phyloP scores from a whole-genome alignment of 2,888 invertebrate species.

The Drosophila lacicola region DNA sequence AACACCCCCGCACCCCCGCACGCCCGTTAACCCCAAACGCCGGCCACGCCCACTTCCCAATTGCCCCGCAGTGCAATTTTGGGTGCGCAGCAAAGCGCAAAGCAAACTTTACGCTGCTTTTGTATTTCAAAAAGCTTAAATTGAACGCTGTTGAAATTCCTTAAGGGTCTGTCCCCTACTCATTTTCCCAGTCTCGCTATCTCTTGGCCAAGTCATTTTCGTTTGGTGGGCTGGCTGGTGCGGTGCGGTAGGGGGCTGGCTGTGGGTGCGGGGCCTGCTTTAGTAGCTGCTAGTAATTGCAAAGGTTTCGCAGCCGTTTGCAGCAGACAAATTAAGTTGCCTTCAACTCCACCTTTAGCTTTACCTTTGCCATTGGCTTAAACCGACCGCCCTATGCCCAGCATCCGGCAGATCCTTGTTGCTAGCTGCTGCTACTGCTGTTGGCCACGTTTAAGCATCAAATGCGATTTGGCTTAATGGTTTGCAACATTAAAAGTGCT shows the following conservation, averaged over 20 bases:
- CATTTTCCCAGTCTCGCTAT: neutral
- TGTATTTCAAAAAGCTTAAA: slow-evolving; percentile 74
- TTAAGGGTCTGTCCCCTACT: slow-evolving; percentile 53
- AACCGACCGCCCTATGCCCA: neutral
- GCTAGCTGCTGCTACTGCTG: neutral
- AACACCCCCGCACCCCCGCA: neutral
- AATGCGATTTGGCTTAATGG: slow-evolving; percentile 64
- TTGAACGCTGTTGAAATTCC: slow-evolving; percentile 78
- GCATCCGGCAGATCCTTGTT: too few relatives aligned
- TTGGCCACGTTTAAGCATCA: slow-evolving; percentile 44
- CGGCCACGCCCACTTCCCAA: neutral
- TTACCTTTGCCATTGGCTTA: slow-evolving; percentile 6
- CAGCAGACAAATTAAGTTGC: slow-evolving; percentile 76
- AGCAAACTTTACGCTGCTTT: slow-evolving; percentile 76
- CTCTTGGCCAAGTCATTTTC: slow-evolving; percentile 52
- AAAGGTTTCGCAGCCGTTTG: slow-evolving; percentile 60
- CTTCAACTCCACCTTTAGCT: slow-evolving; percentile 23
- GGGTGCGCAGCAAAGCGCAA: slow-evolving; percentile 61
- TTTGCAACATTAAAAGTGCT: slow-evolving; percentile 47
- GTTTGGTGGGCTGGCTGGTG: slow-evolving; percentile 19
- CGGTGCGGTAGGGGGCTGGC: too few relatives aligned
- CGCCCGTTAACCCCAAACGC: neutral
- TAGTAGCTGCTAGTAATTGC: slow-evolving; percentile 59
- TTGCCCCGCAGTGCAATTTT: slow-evolving; percentile 53
- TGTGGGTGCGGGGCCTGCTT: slow-evolving; percentile 9